phyloP scores from a whole-genome alignment of 2,888 invertebrate species.

The Gnatocerus cornutus region DNA sequence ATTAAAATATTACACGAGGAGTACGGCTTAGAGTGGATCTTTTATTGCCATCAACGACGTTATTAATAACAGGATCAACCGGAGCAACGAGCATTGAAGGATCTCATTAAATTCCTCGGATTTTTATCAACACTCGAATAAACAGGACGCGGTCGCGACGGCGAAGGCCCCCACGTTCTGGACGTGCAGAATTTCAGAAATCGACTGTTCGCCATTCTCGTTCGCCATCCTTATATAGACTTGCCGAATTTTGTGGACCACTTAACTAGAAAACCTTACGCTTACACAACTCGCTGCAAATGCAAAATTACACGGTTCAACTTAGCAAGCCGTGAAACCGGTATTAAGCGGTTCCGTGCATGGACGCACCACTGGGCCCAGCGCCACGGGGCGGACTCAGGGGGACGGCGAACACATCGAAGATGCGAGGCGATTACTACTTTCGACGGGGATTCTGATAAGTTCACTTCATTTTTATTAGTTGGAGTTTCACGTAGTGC shows the following conservation, averaged over 20 bases:
- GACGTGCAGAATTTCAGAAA: constrained; percentile 53
- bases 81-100: constrained; percentile 19
- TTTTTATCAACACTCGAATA: constrained; percentile 32
- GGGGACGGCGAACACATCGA: constrained; percentile 17
- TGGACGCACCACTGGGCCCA: constrained; percentile 68
- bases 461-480: too few species aligned
- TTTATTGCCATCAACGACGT: constrained; percentile 20
- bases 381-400: constrained; percentile 45
- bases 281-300: constrained; percentile 73
- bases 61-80: constrained; percentile 17
- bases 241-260: constrained; percentile 77
- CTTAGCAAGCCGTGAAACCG: constrained; percentile 75
- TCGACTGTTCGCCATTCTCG: constrained; percentile 64
- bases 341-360: constrained; percentile 70
- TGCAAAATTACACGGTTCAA: constrained; percentile 77
- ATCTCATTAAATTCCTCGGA: constrained; percentile 37
- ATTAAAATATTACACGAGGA: constrained; percentile 37
- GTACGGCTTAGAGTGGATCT: constrained; percentile 17
- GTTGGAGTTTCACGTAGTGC: too few species aligned
- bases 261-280: constrained; percentile 77
- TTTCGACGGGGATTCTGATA: too few species aligned
- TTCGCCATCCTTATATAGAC: constrained; percentile 73
- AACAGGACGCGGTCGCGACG: constrained; percentile 12
- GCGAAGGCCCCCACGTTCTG: constrained; percentile 43
- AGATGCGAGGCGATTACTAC: too few species aligned